Evolutionary conservation across 35 echinoderm and acorn worm species (phyloP).

Genomic region (Ophiothrix spiculata): DNA sequence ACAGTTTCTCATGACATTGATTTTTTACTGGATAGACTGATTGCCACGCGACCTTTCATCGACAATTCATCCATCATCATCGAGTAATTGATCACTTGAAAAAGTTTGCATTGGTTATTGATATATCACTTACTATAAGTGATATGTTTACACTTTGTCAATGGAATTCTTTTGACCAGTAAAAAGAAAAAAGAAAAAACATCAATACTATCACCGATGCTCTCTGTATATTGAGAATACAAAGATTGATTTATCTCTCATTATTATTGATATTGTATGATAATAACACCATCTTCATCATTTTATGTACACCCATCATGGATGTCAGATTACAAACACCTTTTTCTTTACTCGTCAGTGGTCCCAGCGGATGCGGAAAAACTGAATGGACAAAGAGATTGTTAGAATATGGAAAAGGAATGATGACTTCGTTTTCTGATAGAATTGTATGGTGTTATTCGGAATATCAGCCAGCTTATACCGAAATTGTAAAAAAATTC

Average conservation of each 20-base stretch:
- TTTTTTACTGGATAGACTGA: no score
- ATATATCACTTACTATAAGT: no score
- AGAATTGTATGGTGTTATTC: constrained; percentile 74
- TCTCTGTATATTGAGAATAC: neutral
- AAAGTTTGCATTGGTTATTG: no score
- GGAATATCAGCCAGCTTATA: constrained; percentile 36
- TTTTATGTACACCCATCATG: constrained; percentile 24
- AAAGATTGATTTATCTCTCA: neutral
- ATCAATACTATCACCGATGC: neutral
- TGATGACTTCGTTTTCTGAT: constrained; percentile 20
- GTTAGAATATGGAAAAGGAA: neutral
- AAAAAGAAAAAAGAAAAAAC: neutral
- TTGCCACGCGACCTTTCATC: no score
- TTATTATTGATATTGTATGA: no score
- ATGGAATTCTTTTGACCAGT: neutral
- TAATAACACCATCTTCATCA: neutral
- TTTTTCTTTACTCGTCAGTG: constrained; percentile 35
- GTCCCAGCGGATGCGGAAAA: constrained; percentile 48
- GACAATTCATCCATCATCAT: no score
- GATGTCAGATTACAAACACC: constrained; percentile 29
- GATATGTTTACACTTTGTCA: neutral
- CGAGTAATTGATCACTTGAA: no score
- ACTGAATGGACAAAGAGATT: constrained; percentile 32
- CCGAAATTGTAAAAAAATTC: neutral
- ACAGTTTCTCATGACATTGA: no score